Conservation (phyloP, 2,888 invertebrate genomes). For the Terebella lapidaria region DNA sequence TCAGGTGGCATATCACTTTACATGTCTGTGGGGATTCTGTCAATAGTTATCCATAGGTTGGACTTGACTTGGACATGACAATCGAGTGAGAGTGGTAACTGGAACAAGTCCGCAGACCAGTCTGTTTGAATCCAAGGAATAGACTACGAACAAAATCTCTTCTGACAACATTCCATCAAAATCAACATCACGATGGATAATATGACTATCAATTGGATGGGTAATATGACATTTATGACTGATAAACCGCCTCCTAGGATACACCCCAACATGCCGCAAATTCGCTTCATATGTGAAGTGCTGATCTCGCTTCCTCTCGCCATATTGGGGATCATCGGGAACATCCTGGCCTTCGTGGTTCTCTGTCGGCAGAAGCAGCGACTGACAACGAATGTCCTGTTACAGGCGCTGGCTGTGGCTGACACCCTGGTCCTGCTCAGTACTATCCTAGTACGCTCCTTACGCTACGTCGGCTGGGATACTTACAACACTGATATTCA, state of each 20-base stretch:
- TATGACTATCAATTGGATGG: too few relatives aligned
- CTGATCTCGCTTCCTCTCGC: conserved; percentile 17
- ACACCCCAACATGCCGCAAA: background rate
- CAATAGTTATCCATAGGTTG: too few relatives aligned
- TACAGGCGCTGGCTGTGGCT: conserved; percentile 20
- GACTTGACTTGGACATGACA: too few relatives aligned
- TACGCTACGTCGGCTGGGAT: conserved; percentile 7
- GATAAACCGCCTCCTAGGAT: background rate
- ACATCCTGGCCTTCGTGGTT: conserved; percentile 21
- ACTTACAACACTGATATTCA: conserved; percentile 5
- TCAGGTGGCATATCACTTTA: too few relatives aligned
- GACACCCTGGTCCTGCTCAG: conserved; percentile 19
- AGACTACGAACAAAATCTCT: too few relatives aligned
- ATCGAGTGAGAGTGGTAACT: too few relatives aligned
- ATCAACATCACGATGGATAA: too few relatives aligned
- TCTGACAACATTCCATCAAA: too few relatives aligned
- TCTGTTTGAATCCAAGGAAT: too few relatives aligned
- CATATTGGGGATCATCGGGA: conserved; percentile 24
- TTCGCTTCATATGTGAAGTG: conserved; percentile 14
- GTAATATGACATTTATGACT: too few relatives aligned
- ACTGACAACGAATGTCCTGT: conserved; percentile 18
- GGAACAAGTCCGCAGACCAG: too few relatives aligned
- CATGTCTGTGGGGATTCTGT: too few relatives aligned
- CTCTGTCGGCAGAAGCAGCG: conserved; percentile 16
- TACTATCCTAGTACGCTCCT: conserved; percentile 16